Base-by-base conservation (phyloP, 2,797 vertebrate species). In the Rhodeus uyekii region DNA sequence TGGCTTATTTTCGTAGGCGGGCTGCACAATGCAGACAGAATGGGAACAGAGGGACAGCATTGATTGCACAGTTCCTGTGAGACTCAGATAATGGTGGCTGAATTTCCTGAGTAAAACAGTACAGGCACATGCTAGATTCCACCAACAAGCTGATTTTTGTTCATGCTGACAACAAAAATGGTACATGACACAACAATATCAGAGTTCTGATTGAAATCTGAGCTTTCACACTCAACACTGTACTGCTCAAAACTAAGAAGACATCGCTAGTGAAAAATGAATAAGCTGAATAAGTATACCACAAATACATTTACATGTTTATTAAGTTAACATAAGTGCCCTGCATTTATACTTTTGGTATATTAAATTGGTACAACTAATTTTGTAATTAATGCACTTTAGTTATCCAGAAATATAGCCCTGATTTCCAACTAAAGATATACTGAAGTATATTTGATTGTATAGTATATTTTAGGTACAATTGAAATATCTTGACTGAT, bases 11-110 rank as follows among this genome's bases (percentile, higher is more conserved):
- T 74, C 50, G 71, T 36, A 63, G 86, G 50, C 73, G 2, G 39
- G 58, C n/a, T 16, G 38, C 44, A 44, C 58, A 78, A 64, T 76
- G 80, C 39, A 50, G 34, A 48, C 61, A 22, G 69, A 79, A 78
- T 46, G 76, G 65, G 81, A 85, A 81, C 69, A 78, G 78, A 72
- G 65, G 81, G 78, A 74, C 46, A n/a, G 78, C 76, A 75, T 55
- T 86, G 83, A 85, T 86, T 80, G 78, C 82, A 65, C 58, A 65
- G 73, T 75, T 78, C 69, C 76, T 71, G 69, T 34, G 80, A 86
- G 85, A 87, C 86, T 63, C 55, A 83, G 86, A 78, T 73, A 86
- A 87, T 68, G 58, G 36, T 61, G 50, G 64, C 74, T 32, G 64
- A 72, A 85, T 85, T 79, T 80, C 69, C 80, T 36, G 68, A 82